Percentiles rank a stretch among this genome's conserved stretches.
These are phyloP conservation scores for Diabrotica undecimpunctata DNA, from an alignment of 1,140 invertebrate species.

Conservation along the genomic window DNA sequence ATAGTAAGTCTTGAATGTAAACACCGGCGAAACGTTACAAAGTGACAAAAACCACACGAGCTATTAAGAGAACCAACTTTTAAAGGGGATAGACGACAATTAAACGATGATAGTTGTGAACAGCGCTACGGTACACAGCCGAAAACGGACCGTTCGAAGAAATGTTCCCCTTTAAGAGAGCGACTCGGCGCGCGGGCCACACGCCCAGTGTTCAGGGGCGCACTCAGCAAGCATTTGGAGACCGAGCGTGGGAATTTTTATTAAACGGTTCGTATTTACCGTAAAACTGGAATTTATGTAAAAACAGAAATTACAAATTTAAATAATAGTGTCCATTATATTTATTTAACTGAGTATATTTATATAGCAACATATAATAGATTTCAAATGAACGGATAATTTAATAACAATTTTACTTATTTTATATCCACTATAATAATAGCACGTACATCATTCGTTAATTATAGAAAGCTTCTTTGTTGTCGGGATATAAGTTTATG, in stretches of 20 bases:
- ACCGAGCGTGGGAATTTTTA: background rate
- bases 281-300: no score
- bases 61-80: constrained; percentile 31
- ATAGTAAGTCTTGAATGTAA: constrained; percentile 2
- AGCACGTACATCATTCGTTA: no score
- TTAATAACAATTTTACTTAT: no score
- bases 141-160: constrained; percentile 21
- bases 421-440: no score
- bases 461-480: no score
- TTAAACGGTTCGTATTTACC: background rate
- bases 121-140: constrained; percentile 23
- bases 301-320: no score
- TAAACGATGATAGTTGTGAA: constrained; percentile 29
- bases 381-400: no score
- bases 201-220: constrained; percentile 29
- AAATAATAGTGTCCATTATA: no score
- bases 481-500: no score
- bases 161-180: constrained; percentile 30
- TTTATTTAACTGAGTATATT: no score
- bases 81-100: constrained; percentile 35
- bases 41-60: constrained; percentile 38
- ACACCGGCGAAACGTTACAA: constrained; percentile 28
- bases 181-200: constrained; percentile 28
- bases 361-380: no score
- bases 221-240: constrained; percentile 10